Percentiles rank a stretch among this genome's conserved stretches.
These are phyloP conservation scores for Cirrhinus molitorella DNA, from an alignment of 2,797 vertebrate species.

Conservation along the genomic window DNA sequence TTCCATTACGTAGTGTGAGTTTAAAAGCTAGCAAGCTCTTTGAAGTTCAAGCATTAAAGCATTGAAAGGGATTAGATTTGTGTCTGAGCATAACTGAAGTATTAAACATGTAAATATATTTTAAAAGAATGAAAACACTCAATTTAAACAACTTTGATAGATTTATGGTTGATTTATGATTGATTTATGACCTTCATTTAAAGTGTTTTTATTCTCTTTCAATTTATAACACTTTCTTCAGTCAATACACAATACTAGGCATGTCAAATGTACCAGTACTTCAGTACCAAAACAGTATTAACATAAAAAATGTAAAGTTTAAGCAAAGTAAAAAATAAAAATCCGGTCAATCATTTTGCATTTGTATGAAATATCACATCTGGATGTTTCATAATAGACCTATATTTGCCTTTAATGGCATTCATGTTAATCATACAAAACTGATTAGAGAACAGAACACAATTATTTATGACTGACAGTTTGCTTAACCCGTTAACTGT, in stretches of 20 bases:
- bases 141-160: neutral
- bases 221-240: neutral
- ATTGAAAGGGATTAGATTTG: constrained; percentile 22
- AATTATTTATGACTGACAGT: neutral
- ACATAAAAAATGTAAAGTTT: neutral
- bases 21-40: constrained; percentile 16
- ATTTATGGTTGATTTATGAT: no score
- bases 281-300: neutral
- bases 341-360: neutral
- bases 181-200: no score
- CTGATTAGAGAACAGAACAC: neutral
- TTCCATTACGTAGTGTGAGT: neutral
- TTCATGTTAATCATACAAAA: neutral
- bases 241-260: neutral
- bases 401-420: neutral
- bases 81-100: neutral
- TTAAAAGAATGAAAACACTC: neutral
- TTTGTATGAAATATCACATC: neutral
- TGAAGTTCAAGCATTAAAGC: constrained; percentile 12
- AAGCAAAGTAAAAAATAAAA: neutral
- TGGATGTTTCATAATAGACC: neutral
- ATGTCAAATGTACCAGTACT: neutral
- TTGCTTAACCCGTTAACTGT: no score
- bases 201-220: neutral
- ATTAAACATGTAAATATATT: neutral